Percentiles rank a stretch among this genome's conserved stretches.
phyloP scores from a whole-genome alignment of 2,113 vertebrate genomes.

The Bothrops jararaca region DNA sequence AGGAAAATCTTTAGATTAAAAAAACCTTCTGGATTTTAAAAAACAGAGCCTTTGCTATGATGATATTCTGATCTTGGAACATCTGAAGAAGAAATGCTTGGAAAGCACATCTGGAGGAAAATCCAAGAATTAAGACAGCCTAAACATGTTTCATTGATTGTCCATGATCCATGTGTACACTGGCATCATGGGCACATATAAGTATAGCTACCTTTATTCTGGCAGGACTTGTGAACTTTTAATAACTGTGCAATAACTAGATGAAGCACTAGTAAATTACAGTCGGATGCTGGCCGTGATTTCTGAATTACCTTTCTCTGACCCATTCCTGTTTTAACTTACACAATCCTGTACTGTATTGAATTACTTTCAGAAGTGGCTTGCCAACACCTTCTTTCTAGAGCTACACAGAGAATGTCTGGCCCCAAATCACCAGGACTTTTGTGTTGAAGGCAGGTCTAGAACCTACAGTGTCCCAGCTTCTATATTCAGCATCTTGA shows the following conservation, averaged over 20 bases:
- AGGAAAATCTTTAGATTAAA: not conserved
- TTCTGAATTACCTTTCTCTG: not conserved
- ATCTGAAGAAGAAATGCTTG: not conserved
- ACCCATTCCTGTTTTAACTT: not conserved
- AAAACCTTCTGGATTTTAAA: not conserved
- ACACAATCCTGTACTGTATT: not conserved
- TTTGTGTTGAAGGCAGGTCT: not conserved
- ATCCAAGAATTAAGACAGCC: not conserved
- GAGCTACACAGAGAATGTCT: not conserved
- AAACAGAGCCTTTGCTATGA: not conserved
- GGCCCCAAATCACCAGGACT: not conserved
- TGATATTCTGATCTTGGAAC: not conserved
- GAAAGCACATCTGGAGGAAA: not conserved
- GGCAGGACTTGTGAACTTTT: not conserved
- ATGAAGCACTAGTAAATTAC: not conserved
- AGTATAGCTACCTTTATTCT: not conserved
- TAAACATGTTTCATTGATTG: not conserved
- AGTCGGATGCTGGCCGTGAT: not conserved
- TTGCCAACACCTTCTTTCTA: not conserved
- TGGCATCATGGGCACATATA: not conserved
- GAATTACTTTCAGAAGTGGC: not conserved
- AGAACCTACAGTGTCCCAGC: not conserved
- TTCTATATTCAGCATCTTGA: not conserved
- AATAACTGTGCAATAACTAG: not conserved
- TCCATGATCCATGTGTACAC: not conserved